Evolutionary conservation across 2,888 invertebrate genomes (phyloP), one percentile per base, ranked within the genome.

Genomic region (Eudasyphora cyanicolor): DNA sequence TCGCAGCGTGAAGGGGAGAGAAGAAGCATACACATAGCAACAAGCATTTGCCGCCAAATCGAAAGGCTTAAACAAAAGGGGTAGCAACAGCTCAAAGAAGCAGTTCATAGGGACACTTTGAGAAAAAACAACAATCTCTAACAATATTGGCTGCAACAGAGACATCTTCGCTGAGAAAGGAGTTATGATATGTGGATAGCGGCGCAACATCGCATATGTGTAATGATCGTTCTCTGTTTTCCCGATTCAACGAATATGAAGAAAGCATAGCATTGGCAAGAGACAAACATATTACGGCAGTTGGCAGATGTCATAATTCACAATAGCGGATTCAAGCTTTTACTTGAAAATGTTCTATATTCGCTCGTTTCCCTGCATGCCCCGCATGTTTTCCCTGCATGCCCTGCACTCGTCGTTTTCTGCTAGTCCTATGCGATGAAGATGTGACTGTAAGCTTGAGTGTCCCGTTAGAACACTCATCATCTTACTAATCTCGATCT

Each of bases 181-280:
- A 29, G 14, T 35, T 24, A 7, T 85, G 81, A 74, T 82, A 82
- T 67, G 76, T 82, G 24, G 82, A 74, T 67, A 85, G 81, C 57
- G 82, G 85, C 19, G 79, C 85, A 29, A 81, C 76, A 0, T 81
- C 82, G 29, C 82, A 85, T 42, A 78, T 82, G 82, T 82, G 81
- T 62, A 78, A 81, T 60, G 45, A 76, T 2, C 73, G 75, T 57
- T 21, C 73, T 4, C 76, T 80, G 76, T 85, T 85, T 51, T 60
- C 64, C n/a, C 60, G 45, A 32, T 75, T 74, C n/a, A n/a, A n/a
- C n/a, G n/a, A n/a, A n/a, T n/a, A n/a, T n/a, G n/a, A n/a, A n/a
- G n/a, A n/a, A n/a, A 49, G 45, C 75, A 79, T 70, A 82, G 60
- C 45, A 75, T 57, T 73, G 60, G 76, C 74, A 60, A 69, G 69